Evolutionary conservation across 37 sponge, comb jelly and placozoan genomes (phyloP).

Genomic region (Chondrilla cf. caribensis): DNA sequence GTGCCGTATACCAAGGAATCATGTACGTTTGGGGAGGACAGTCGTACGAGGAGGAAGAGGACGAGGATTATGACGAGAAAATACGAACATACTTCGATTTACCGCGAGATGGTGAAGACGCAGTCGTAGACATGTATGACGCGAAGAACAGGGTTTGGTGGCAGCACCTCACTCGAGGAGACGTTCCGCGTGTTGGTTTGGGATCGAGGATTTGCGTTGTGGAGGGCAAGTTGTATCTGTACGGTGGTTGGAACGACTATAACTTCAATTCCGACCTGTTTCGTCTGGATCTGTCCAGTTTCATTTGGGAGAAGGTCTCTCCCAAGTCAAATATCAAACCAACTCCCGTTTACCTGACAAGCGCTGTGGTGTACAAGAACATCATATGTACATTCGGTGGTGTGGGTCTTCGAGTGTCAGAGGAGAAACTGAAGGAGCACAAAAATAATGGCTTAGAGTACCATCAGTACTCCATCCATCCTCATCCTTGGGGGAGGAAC

Average conservation of each 20-base stretch:
- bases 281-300: slow-evolving; percentile 18
- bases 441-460: slow-evolving; percentile 41
- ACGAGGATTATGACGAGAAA: background rate
- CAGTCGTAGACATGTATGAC: slow-evolving; percentile 55
- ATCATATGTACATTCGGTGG: slow-evolving; percentile 56
- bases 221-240: slow-evolving; percentile 28
- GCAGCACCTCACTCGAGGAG: slow-evolving; percentile 33
- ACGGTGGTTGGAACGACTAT: slow-evolving; percentile 47
- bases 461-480: background rate
- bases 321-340: slow-evolving; percentile 28
- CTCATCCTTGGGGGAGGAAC: slow-evolving; percentile 50
- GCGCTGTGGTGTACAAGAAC: slow-evolving; percentile 23
- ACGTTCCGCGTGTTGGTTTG: slow-evolving; percentile 37
- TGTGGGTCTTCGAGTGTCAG: slow-evolving; percentile 19
- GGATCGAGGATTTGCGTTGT: slow-evolving; percentile 35
- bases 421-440: slow-evolving; percentile 34
- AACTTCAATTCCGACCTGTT: slow-evolving; percentile 49
- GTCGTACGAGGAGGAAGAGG: background rate
- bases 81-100: background rate
- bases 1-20: slow-evolving; percentile 21
- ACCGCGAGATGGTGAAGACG: background rate
- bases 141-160: slow-evolving; percentile 22
- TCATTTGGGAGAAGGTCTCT: slow-evolving; percentile 35
- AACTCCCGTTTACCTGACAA: slow-evolving; percentile 47
- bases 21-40: slow-evolving; percentile 73